These are phyloP conservation scores for Psix sp. DNA, from an alignment of 1,140 invertebrate genomes.

Conservation along the genomic window DNA sequence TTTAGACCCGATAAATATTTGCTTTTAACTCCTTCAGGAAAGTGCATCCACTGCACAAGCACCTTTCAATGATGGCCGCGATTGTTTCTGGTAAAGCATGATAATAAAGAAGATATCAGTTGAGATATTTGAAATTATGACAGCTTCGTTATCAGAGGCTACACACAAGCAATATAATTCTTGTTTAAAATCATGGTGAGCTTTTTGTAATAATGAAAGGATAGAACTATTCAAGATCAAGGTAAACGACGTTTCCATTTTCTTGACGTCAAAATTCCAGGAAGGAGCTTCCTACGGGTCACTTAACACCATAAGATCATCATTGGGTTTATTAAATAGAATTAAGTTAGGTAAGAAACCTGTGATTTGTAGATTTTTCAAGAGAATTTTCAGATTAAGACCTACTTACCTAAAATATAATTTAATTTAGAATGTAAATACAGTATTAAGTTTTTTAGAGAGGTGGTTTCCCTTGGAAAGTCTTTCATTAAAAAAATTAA, in stretches of 20 bases:
- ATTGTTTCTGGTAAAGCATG: conserved; percentile 1
- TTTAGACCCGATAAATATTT: conserved; percentile 19
- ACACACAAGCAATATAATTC: conserved; percentile 26
- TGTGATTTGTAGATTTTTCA: neutral
- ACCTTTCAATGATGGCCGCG: conserved; percentile 8
- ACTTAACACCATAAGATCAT: conserved; percentile 29
- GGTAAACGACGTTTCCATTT: conserved; percentile 12
- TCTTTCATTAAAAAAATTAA: neutral
- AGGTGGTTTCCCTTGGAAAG: neutral
- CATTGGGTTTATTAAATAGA: conserved; percentile 20
- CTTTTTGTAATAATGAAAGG: conserved; percentile 58
- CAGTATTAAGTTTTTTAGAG: conserved; percentile 2
- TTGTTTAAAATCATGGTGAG: conserved; percentile 46
- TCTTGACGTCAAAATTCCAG: conserved; percentile 41
- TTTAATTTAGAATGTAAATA: conserved; percentile 5
- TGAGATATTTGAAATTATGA: conserved; percentile 9
- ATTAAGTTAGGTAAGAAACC: conserved; percentile 4
- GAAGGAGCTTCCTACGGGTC: conserved; percentile 37
- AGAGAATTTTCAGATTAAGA: conserved; percentile 14
- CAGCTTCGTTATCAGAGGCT: conserved; percentile 2
- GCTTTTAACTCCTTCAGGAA: conserved; percentile 24
- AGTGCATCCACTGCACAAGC: conserved; percentile 1
- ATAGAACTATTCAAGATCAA: conserved; percentile 31
- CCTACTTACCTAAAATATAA: conserved; percentile 10
- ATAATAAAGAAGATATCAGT: conserved; percentile 4